phyloP scores from a whole-genome alignment of 2,113 vertebrate species.

The Tiliqua scincoides region DNA sequence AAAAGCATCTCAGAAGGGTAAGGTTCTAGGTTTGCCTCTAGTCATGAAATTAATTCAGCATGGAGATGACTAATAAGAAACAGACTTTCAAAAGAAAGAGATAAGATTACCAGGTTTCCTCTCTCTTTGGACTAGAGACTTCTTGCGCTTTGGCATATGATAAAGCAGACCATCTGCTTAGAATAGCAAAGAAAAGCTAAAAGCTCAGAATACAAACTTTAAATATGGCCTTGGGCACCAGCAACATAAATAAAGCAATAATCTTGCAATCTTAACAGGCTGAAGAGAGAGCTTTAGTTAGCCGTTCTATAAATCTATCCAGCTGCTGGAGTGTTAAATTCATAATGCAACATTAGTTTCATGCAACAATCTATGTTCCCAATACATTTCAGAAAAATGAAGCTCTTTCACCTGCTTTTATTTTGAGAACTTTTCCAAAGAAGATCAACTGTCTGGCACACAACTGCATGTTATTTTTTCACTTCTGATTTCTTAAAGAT shows the following conservation, averaged over 20 bases:
- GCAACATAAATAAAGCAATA: background rate
- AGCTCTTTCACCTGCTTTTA: background rate
- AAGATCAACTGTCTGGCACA: constrained; percentile 18
- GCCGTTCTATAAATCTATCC: constrained; percentile 17
- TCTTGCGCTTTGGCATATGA: constrained; percentile 20
- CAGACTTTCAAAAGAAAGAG: constrained; percentile 55
- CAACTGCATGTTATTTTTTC: constrained; percentile 30
- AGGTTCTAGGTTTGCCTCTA: constrained; percentile 52
- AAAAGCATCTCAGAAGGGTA: constrained; percentile 59
- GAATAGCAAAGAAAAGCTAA: constrained; percentile 35
- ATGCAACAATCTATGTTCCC: constrained; percentile 25
- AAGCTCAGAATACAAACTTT: constrained; percentile 23
- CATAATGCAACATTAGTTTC: constrained; percentile 30
- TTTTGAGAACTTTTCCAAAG: background rate
- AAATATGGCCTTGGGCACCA: constrained; percentile 40
- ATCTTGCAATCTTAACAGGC: constrained; percentile 23
- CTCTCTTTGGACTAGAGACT: constrained; percentile 15
- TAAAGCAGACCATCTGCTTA: background rate
- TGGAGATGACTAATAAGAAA: constrained; percentile 58
- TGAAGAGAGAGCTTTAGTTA: background rate
- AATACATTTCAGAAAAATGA: background rate
- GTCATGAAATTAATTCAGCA: constrained; percentile 69
- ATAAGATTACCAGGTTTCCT: constrained; percentile 18
- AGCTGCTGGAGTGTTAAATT: constrained; percentile 27
- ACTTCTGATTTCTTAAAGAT: constrained; percentile 19